Evolutionary conservation across 2,113 vertebrate species (phyloP).

Genomic region (Erythrolamprus reginae): DNA sequence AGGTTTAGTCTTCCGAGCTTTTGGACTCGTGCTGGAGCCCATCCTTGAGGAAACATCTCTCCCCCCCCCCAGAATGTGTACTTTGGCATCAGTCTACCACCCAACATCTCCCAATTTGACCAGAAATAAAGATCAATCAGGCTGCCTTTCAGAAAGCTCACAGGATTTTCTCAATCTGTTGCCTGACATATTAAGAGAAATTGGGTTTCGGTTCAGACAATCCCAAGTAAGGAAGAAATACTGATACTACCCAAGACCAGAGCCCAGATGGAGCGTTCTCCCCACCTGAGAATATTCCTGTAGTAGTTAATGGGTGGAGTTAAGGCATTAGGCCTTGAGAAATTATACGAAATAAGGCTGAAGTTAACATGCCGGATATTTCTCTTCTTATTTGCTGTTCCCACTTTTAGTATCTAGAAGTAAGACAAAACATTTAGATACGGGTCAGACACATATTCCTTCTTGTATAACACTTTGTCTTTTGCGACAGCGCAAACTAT

Average conservation of each 20-base stretch:
- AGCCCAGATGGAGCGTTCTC: background rate
- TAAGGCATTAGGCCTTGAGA: constrained; percentile 60
- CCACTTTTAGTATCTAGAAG: constrained; percentile 48
- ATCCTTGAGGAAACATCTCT: no score
- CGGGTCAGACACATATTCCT: background rate
- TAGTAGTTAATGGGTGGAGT: constrained; percentile 68
- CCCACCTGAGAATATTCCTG: constrained; percentile 67
- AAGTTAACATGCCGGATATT: constrained; percentile 60
- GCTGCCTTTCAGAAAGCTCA: no score
- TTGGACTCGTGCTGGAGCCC: no score
- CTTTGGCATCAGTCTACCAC: no score
- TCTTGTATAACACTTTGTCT: background rate
- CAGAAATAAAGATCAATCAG: no score
- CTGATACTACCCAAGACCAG: background rate
- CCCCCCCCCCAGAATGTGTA: no score
- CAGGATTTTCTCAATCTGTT: no score
- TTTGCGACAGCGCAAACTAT: background rate
- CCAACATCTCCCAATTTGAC: no score
- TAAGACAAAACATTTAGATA: background rate
- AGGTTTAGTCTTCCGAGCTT: no score
- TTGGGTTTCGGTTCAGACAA: background rate
- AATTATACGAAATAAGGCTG: constrained; percentile 65
- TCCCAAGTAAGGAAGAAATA: background rate
- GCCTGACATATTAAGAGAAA: background rate
- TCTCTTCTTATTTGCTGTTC: constrained; percentile 8